Evolutionary conservation across 2,888 invertebrate species (phyloP).

Genomic region (Mimas tiliae): DNA sequence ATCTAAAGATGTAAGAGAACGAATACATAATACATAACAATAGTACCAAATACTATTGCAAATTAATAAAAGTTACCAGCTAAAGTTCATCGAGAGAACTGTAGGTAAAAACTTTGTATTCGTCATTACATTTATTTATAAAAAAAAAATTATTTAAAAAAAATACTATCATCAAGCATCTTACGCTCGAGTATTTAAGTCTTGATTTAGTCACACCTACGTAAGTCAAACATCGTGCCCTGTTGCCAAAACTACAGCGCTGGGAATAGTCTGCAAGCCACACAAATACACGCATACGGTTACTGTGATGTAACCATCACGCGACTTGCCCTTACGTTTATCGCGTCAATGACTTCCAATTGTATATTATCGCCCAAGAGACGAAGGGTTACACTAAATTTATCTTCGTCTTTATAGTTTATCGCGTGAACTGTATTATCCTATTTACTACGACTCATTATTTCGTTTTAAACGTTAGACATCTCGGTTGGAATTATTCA

Average conservation of each 20-base stretch:
- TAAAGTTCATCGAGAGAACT: too few species aligned
- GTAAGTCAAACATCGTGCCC: background rate
- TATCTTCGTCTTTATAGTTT: background rate
- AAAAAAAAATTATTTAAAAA: background rate
- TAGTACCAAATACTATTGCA: too few species aligned
- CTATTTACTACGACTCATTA: background rate
- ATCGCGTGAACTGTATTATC: background rate
- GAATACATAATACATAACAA: too few species aligned
- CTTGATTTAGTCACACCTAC: slow-evolving; percentile 7
- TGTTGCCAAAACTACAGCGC: slow-evolving; percentile 39
- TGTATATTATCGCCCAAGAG: background rate
- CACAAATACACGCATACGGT: background rate
- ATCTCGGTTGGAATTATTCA: too few species aligned
- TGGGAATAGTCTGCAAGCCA: slow-evolving; percentile 32
- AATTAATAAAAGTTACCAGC: too few species aligned
- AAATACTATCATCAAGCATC: background rate
- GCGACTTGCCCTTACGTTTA: slow-evolving; percentile 27
- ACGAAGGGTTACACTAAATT: slow-evolving; percentile 14
- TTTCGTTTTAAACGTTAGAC: too few species aligned
- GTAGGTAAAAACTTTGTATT: too few species aligned
- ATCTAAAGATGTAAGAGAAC: too few species aligned
- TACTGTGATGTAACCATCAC: slow-evolving; percentile 38
- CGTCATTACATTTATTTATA: background rate
- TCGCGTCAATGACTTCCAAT: background rate
- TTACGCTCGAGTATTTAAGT: background rate